phyloP scores from a whole-genome alignment of 2,888 invertebrate species.

The Gisinianus flammeolus region DNA sequence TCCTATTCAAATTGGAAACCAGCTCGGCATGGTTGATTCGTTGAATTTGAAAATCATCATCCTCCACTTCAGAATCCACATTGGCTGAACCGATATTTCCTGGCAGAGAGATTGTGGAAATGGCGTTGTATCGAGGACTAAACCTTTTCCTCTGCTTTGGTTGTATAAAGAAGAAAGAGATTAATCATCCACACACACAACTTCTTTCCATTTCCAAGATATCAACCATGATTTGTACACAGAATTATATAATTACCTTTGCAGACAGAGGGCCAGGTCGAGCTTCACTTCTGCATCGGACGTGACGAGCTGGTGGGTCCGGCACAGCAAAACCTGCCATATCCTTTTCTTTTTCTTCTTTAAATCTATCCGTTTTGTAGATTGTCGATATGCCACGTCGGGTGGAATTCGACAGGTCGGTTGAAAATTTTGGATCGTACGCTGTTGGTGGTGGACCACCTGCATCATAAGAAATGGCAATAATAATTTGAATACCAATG shows the following conservation, averaged over 20 bases:
- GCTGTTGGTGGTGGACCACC: slow-evolving; percentile 11
- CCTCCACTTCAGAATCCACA: no score
- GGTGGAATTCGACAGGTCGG: neutral
- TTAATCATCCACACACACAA: no score
- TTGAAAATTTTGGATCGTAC: slow-evolving; percentile 14
- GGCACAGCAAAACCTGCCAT: neutral
- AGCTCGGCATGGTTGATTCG: no score
- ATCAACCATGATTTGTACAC: no score
- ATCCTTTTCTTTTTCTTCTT: neutral
- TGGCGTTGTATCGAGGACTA: no score
- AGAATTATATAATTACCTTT: neutral
- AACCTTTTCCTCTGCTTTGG: no score
- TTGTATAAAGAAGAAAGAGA: no score
- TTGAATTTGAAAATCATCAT: no score
- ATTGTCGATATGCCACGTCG: neutral
- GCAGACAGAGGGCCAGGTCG: neutral
- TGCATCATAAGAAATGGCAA: neutral
- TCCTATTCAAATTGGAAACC: no score
- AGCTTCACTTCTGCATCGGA: neutral
- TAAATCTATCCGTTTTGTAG: slow-evolving; percentile 13
- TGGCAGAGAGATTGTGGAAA: no score
- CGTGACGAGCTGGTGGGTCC: neutral
- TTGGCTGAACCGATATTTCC: no score
- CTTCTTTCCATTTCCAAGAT: no score
- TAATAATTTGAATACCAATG: neutral